A percentile compares a stretch with the other conserved stretches of the same genome.
Evolutionary conservation across 1,140 invertebrate species (phyloP).

Genomic region (Drosophila eugracilis): DNA sequence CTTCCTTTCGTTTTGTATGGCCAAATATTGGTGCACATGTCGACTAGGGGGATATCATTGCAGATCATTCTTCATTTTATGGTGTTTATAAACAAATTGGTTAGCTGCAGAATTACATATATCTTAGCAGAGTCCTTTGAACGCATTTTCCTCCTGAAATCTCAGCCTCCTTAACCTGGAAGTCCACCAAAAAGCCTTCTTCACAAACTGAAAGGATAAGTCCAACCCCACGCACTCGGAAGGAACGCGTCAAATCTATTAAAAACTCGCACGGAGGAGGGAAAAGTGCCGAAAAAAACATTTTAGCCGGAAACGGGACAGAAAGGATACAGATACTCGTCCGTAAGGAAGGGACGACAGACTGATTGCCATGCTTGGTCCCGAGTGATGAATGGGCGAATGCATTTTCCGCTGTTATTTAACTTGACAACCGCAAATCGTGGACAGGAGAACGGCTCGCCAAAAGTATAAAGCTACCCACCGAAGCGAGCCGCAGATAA

Average conservation of each 20-base stretch:
- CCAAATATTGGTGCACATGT: slow-evolving; percentile 9
- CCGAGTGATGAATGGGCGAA: slow-evolving; percentile 57
- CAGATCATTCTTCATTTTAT: too few relatives aligned
- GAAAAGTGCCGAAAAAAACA: slow-evolving; percentile 19
- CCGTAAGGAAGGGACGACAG: slow-evolving; percentile 10
- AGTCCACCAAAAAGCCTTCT: too few relatives aligned
- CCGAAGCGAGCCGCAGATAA: slow-evolving; percentile 74
- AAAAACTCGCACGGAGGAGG: slow-evolving; percentile 44
- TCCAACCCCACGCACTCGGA: not conserved
- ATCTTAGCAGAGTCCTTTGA: too few relatives aligned
- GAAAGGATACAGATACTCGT: slow-evolving; percentile 9
- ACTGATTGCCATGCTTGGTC: slow-evolving; percentile 21
- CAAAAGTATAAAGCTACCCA: slow-evolving; percentile 33
- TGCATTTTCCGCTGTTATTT: slow-evolving; percentile 47
- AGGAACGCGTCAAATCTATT: slow-evolving; percentile 63
- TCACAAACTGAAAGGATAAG: slow-evolving; percentile 45
- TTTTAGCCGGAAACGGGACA: slow-evolving; percentile 56
- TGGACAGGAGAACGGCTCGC: slow-evolving; percentile 1
- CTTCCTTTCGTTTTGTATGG: slow-evolving; percentile 1
- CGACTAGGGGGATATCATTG: not conserved
- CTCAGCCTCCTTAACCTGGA: too few relatives aligned
- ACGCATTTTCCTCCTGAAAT: too few relatives aligned
- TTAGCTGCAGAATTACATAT: too few relatives aligned
- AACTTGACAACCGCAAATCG: slow-evolving; percentile 49
- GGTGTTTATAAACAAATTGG: too few relatives aligned